A percentile compares a stretch with the other conserved stretches of the same genome.
These are phyloP conservation scores for Aldrovandia affinis DNA, from an alignment of 2,797 vertebrate genomes.

Conservation along the genomic window DNA sequence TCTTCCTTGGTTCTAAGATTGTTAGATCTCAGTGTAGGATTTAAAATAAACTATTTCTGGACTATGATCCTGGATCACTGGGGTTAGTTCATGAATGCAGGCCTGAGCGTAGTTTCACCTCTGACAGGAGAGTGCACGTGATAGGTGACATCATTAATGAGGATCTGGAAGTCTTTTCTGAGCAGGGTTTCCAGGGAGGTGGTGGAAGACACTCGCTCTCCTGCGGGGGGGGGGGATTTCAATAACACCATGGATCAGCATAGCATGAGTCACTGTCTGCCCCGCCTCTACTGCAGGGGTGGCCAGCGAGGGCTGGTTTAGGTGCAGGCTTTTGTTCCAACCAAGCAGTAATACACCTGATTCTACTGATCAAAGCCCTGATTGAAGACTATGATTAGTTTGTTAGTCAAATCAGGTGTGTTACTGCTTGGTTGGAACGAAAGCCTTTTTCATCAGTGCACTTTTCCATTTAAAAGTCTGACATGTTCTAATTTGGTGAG, in stretches of 20 bases:
- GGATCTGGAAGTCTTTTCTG: slow-evolving; percentile 83
- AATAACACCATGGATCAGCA: not conserved
- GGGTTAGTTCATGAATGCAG: too few species aligned
- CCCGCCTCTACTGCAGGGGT: not conserved
- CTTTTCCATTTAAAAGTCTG: too few species aligned
- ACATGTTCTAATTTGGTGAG: too few species aligned
- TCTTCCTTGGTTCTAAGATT: not conserved
- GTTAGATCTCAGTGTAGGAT: not conserved
- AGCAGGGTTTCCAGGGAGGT: slow-evolving; percentile 81
- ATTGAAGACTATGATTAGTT: too few species aligned
- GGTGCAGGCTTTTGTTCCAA: too few species aligned
- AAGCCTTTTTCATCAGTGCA: too few species aligned
- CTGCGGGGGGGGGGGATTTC: slow-evolving; percentile 69
- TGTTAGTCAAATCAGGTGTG: too few species aligned
- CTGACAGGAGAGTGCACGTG: slow-evolving; percentile 69
- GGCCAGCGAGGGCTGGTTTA: not conserved
- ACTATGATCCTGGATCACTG: not conserved
- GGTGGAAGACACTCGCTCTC: slow-evolving; percentile 72
- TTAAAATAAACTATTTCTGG: not conserved
- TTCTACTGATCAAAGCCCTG: too few species aligned
- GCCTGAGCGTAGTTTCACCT: slow-evolving; percentile 67
- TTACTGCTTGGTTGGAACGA: too few species aligned
- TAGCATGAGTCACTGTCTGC: not conserved
- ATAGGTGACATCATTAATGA: slow-evolving; percentile 78
- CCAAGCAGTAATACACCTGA: too few species aligned